A percentile compares a stretch with the other conserved stretches of the same genome.
phyloP scores from a whole-genome alignment of 2,113 vertebrate genomes.

The Catharus minimus region DNA sequence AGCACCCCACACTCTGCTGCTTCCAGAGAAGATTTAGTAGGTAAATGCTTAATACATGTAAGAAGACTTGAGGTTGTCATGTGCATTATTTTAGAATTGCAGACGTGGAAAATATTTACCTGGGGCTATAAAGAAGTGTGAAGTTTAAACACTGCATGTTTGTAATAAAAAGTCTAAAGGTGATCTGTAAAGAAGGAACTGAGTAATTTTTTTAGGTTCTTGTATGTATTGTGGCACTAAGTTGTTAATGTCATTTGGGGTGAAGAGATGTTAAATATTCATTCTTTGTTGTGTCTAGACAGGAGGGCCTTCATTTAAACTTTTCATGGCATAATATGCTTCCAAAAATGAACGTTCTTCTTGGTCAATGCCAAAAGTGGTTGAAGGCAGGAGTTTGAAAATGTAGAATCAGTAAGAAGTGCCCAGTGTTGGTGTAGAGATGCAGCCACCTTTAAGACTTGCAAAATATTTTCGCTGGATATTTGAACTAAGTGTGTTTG shows the following conservation, averaged over 20 bases:
- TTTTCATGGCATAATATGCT: background rate
- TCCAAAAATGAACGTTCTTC: background rate
- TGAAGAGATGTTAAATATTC: conserved; percentile 17
- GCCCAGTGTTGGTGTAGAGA: background rate
- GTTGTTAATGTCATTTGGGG: conserved; percentile 1
- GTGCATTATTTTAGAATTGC: conserved; percentile 45
- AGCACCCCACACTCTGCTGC: conserved; percentile 91
- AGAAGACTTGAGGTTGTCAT: background rate
- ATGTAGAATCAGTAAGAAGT: background rate
- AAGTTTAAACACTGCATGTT: conserved; percentile 5
- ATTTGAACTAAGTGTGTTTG: background rate
- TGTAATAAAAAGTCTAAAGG: conserved; percentile 24
- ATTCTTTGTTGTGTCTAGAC: conserved; percentile 37
- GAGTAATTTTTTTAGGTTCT: background rate
- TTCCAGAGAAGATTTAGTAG: conserved; percentile 92
- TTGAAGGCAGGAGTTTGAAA: background rate
- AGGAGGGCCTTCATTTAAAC: conserved; percentile 21
- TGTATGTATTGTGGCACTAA: conserved; percentile 38
- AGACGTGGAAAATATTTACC: background rate
- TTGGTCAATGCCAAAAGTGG: background rate
- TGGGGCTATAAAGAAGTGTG: conserved; percentile 29
- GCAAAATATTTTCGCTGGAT: background rate
- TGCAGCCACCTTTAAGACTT: background rate
- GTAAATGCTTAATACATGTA: conserved; percentile 71
- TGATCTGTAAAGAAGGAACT: conserved; percentile 15